These are phyloP conservation scores for Hartigia nigra DNA, from an alignment of 2,888 invertebrate species.

Conservation along the genomic window DNA sequence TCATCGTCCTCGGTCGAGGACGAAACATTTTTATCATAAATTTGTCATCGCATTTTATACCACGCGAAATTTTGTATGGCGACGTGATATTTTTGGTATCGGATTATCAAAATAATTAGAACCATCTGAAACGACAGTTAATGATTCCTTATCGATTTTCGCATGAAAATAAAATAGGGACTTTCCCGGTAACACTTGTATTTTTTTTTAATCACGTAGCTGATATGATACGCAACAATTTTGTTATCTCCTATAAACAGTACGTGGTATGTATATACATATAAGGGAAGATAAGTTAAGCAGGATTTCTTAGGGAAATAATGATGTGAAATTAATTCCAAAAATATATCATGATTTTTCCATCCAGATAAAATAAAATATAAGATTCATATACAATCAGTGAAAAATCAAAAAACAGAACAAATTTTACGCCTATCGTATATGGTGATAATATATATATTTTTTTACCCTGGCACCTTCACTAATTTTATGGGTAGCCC, in stretches of 20 bases:
- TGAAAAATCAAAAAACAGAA: background rate
- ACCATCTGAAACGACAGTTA: background rate
- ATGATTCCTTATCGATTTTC: background rate
- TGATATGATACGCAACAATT: background rate
- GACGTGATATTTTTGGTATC: background rate
- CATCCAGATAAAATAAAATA: background rate
- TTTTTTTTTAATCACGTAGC: background rate
- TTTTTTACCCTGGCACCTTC: background rate
- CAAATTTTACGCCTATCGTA: no score
- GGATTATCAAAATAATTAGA: background rate
- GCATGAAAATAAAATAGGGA: background rate
- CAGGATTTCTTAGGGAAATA: background rate
- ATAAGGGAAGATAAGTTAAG: background rate
- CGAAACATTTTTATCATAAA: background rate
- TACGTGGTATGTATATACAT: no score
- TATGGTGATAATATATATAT: background rate
- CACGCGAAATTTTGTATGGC: background rate
- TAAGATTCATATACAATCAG: background rate
- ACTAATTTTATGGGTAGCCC: background rate
- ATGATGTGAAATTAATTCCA: background rate
- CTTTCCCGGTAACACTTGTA: background rate
- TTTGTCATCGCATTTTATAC: background rate
- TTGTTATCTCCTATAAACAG: background rate
- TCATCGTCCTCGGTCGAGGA: background rate
- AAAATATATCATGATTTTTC: background rate